These are phyloP conservation scores for Lontra canadensis DNA, from an alignment of 2,113 vertebrate genomes.

Conservation along the genomic window DNA sequence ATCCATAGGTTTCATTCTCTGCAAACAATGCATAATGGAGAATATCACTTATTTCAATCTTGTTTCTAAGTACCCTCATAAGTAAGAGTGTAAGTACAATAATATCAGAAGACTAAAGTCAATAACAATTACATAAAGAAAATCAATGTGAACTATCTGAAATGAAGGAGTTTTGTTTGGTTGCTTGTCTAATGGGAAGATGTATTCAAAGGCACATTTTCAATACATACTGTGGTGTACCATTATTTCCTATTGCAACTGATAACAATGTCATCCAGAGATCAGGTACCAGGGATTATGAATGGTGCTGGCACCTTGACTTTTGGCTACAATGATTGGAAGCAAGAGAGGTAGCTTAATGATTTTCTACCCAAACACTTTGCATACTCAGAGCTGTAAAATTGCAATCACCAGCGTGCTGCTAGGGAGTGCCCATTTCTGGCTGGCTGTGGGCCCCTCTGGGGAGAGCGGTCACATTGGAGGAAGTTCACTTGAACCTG, in stretches of 20 bases:
- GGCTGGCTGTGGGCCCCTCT: neutral
- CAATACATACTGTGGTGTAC: neutral
- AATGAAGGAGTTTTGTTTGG: constrained; percentile 61
- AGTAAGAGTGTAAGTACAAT: constrained; percentile 69
- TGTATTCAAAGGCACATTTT: constrained; percentile 62
- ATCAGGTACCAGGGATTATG: constrained; percentile 45
- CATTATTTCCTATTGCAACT: constrained; percentile 46
- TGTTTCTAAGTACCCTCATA: constrained; percentile 69
- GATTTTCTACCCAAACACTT: constrained; percentile 37
- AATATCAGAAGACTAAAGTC: constrained; percentile 73
- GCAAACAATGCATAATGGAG: constrained; percentile 52
- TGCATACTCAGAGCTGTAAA: constrained; percentile 63
- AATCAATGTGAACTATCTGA: constrained; percentile 69
- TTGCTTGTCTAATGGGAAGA: constrained; percentile 61
- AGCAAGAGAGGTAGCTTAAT: constrained; percentile 46
- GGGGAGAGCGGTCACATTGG: constrained; percentile 22
- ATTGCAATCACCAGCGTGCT: constrained; percentile 51
- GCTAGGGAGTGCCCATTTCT: constrained; percentile 14
- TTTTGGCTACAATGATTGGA: constrained; percentile 53
- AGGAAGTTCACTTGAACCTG: constrained; percentile 43
- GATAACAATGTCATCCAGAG: neutral
- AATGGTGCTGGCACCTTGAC: constrained; percentile 6
- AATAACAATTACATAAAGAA: constrained; percentile 75
- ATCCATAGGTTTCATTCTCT: constrained; percentile 30
- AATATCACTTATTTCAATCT: constrained; percentile 72